Conservation (phyloP, 2,888 invertebrate genomes). For the Yponomeuta cagnagella region DNA sequence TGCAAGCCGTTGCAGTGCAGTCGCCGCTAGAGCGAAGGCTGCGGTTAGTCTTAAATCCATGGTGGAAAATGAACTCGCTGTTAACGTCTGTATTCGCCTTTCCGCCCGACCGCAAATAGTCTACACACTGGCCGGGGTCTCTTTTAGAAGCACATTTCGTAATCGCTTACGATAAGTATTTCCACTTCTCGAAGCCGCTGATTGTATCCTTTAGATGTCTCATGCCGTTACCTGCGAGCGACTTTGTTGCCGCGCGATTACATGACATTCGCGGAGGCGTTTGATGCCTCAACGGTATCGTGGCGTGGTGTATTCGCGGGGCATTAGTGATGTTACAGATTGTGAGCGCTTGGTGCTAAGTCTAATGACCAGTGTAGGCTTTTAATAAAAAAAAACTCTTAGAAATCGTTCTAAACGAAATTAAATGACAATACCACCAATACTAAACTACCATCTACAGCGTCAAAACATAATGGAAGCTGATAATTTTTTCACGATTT, state of each 20-base stretch:
- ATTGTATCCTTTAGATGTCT: constrained; percentile 51
- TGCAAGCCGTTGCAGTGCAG: too few species aligned
- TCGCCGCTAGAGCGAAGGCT: constrained; percentile 35
- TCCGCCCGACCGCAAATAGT: constrained; percentile 57
- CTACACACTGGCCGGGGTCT: constrained; percentile 33
- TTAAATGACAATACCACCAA: too few species aligned
- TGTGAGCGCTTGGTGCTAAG: too few species aligned
- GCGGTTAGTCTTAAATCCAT: constrained; percentile 55
- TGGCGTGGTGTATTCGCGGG: neutral
- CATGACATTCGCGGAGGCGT: constrained; percentile 22
- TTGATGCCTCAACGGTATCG: neutral
- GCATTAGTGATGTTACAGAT: neutral
- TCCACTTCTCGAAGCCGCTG: constrained; percentile 26
- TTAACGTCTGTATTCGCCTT: constrained; percentile 47
- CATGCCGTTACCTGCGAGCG: constrained; percentile 44
- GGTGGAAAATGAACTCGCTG: constrained; percentile 57
- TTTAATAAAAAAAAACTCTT: too few species aligned
- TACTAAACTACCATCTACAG: too few species aligned
- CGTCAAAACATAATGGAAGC: too few species aligned
- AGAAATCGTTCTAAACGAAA: too few species aligned
- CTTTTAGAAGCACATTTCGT: constrained; percentile 39
- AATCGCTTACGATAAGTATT: constrained; percentile 39
- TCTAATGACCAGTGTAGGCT: too few species aligned
- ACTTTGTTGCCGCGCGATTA: constrained; percentile 31
- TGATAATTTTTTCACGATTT: too few species aligned